A percentile compares a stretch with the other conserved stretches of the same genome.
Evolutionary conservation across 2,888 invertebrate genomes (phyloP).

Genomic region (Amblyjoppa fuscipennis): DNA sequence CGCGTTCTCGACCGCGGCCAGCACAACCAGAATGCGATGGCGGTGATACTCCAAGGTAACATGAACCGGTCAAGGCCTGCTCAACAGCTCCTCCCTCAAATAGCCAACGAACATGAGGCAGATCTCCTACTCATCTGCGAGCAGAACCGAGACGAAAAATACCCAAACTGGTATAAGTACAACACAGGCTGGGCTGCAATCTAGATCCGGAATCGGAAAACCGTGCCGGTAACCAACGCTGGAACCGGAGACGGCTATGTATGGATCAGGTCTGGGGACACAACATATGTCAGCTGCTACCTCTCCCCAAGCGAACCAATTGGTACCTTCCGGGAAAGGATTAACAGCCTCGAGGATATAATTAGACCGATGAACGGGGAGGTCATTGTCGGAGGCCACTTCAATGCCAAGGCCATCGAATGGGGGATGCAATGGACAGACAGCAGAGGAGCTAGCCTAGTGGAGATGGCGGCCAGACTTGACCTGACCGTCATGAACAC

Average conservation of each 20-base stretch:
- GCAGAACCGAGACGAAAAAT: neutral
- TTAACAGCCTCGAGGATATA: neutral
- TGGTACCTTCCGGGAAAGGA: neutral
- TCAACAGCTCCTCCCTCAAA: neutral
- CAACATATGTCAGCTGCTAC: neutral
- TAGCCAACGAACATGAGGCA: neutral
- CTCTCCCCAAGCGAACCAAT: too few relatives aligned
- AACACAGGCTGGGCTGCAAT: slow-evolving; percentile 14
- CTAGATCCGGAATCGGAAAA: slow-evolving; percentile 10
- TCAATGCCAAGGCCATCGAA: neutral
- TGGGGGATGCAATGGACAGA: too few relatives aligned
- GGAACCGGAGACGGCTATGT: neutral
- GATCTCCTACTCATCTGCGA: slow-evolving; percentile 7
- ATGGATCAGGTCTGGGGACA: neutral
- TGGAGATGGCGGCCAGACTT: too few relatives aligned
- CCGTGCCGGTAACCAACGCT: neutral
- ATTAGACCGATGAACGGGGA: neutral
- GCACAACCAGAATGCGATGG: slow-evolving; percentile 17
- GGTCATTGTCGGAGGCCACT: neutral
- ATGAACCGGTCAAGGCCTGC: slow-evolving; percentile 9
- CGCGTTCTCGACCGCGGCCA: slow-evolving; percentile 1
- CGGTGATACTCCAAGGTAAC: slow-evolving; percentile 6
- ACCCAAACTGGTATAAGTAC: neutral
- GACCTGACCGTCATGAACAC: too few relatives aligned
- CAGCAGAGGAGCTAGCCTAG: too few relatives aligned